Base-by-base conservation (phyloP, 2,797 vertebrate species). In the Oreonectes daqikongensis region DNA sequence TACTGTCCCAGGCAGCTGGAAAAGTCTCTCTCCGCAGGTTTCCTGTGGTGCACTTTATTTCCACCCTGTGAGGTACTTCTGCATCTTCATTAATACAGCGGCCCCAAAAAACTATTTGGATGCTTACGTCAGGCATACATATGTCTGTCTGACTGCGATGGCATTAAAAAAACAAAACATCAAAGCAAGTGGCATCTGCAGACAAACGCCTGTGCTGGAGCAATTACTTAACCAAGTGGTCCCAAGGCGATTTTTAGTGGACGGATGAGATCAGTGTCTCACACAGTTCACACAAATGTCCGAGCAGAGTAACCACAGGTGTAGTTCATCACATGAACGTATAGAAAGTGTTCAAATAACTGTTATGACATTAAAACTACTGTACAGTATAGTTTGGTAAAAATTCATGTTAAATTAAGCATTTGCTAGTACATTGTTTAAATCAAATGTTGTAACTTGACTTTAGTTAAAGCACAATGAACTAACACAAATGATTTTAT, bases 1-100 rank as follows among this genome's bases (percentile, higher is more conserved):
- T 93, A 91, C 93, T 90, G 90, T 46, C 20, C 65, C 30, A 4
- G 48, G 53, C 74, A 76, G 63, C 48, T 74, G 0, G 67, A 75
- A 83, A 83, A 63, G 65, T 52, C 57, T 65, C 66, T 59, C 44
- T 80, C 61, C 63, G 72, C 57, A 77, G 53, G 71, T 60, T 71
- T 79, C 60, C 78, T 38, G 14, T 66, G 18, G 42, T 65, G 40
- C 38, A 74, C 20, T 73, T 44, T 72, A 75, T 79, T 63, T 63
- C 46, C 50, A 74, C 76, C 48, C 67, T 35, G 18, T 35, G 55
- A 75, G 55, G 52, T 79, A 79, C 64, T 72, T 72, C 26, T 26
- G 57, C 20, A 12, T 17, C 28, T 14, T 77, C 60, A 69, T 77
- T 61, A 76, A 76, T 59, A 48, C 10, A 35, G 5, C 17, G 40